Base-by-base conservation (phyloP, 2,113 vertebrate genomes). In the Larimichthys polyactis region DNA sequence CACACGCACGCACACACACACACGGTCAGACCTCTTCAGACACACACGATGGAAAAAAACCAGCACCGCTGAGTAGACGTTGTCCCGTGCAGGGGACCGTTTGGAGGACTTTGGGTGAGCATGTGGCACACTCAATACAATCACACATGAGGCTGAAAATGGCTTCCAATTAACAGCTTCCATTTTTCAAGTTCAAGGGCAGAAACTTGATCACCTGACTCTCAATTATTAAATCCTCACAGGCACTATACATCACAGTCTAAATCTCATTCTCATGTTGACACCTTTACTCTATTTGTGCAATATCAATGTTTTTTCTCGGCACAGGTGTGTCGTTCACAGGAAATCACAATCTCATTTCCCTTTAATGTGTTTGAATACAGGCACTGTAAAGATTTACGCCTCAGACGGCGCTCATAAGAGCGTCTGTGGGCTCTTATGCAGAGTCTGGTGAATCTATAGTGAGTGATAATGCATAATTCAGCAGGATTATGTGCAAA, bases 401-500 rank as follows among this genome's bases (percentile, higher is more conserved):
- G 1, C 12, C n/a, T 62, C 43, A 65, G 29, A 79, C 46, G 24
- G 54, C 63, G 29, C 36, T 71, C 63, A 71, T 68, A 17, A 72
- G 52, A 40, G 69, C 44, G 76, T 68, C 19, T 51, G 71, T 54
- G 27, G 19, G 11, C 9, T n/a, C 40, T 65, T 43, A 11, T 70
- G 43, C 79, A 67, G 19, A 74, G 51, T 71, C 75, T 63, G 48
- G 71, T 74, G 55, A 71, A 85, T 88, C 83, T 73, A 66, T 78
- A 70, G 81, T 71, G 71, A 59, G 27, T 87, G 81, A 77, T 69
- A 10, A 91, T 92, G 81, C 70, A 94, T 94, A 82, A 92, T 94
- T 90, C 86, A 93, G 84, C 72, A 69, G 80, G 85, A 92, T 88
- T 79, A 91, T 91, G 84, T 82, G 75, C 90, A 91, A 90, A 94